Conservation (phyloP, 2,113 vertebrate genomes). For the Vanacampus margaritifer region DNA sequence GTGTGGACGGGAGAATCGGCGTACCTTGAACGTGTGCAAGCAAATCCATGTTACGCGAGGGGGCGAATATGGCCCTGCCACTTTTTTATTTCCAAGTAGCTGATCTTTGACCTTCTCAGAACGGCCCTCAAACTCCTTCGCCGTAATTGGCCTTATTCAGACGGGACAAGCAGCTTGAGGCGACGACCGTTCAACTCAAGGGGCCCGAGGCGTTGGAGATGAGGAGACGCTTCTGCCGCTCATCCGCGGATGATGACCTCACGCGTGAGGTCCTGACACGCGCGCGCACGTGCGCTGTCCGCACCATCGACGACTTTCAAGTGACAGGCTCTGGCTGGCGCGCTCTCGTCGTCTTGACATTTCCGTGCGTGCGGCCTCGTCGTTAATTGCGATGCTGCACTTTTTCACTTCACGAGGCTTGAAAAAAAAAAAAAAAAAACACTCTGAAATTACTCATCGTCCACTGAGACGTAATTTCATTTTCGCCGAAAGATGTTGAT, state of each 20-base stretch:
- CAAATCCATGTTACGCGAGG: no score
- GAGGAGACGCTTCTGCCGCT: neutral
- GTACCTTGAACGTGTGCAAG: no score
- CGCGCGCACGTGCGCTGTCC: neutral
- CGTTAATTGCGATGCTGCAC: constrained; percentile 51
- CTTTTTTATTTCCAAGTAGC: neutral
- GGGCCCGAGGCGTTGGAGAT: constrained; percentile 2
- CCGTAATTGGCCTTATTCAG: constrained; percentile 33
- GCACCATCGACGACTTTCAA: neutral
- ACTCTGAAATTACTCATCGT: constrained; percentile 25
- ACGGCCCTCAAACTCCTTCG: neutral
- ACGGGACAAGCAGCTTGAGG: constrained; percentile 20
- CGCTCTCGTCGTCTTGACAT: constrained; percentile 48
- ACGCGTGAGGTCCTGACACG: neutral
- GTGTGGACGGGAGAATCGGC: no score
- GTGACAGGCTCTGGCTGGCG: neutral
- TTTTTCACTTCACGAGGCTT: constrained; percentile 42
- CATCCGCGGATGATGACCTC: neutral
- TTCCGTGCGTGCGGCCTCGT: constrained; percentile 40
- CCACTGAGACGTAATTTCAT: constrained; percentile 42
- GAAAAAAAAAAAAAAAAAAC: constrained; percentile 22
- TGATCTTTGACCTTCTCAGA: neutral
- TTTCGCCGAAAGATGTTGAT: constrained; percentile 4
- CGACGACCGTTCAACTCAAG: constrained; percentile 20
- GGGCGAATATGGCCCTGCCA: no score